A percentile compares a stretch with the other conserved stretches of the same genome.
Evolutionary conservation across 2,888 invertebrate genomes (phyloP).

Genomic region (Ethmia dodecea): DNA sequence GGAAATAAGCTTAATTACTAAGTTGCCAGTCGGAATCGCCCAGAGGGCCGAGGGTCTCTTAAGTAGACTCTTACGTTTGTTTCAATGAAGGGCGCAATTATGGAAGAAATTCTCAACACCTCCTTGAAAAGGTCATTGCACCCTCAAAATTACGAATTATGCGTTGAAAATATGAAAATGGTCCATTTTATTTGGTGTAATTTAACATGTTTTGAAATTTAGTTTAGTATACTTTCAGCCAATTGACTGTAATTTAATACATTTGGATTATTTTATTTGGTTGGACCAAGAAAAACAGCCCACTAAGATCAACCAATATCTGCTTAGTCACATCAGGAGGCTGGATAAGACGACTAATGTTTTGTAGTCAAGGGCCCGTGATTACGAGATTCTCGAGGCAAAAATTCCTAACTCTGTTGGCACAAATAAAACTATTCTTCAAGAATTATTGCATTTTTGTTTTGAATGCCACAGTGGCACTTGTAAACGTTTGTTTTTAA

Average conservation of each 20-base stretch:
- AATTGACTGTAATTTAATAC: too few species aligned
- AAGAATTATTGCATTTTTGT: constrained; percentile 2
- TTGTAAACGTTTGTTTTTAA: too few species aligned
- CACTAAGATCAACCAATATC: too few species aligned
- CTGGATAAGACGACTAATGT: too few species aligned
- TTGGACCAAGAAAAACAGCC: too few species aligned
- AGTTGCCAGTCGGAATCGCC: constrained; percentile 58
- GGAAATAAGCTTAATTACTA: constrained; percentile 72
- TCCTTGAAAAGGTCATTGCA: constrained; percentile 39
- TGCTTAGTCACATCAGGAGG: too few species aligned
- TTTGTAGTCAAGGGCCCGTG: too few species aligned
- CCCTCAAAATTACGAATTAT: constrained; percentile 19
- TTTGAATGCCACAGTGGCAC: background rate
- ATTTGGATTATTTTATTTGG: too few species aligned
- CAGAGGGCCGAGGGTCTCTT: constrained; percentile 48
- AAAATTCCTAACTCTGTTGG: constrained; percentile 16
- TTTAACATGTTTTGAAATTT: too few species aligned
- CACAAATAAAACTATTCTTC: constrained; percentile 3
- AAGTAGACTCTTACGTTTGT: constrained; percentile 60
- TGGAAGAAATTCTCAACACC: constrained; percentile 55
- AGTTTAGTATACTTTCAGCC: too few species aligned
- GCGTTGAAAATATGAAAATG: too few species aligned
- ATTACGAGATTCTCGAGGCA: constrained; percentile 8
- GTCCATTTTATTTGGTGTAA: too few species aligned
- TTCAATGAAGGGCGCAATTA: constrained; percentile 65